Evolutionary conservation across 2,797 vertebrate genomes (phyloP).

Genomic region (Girardinus metallicus): DNA sequence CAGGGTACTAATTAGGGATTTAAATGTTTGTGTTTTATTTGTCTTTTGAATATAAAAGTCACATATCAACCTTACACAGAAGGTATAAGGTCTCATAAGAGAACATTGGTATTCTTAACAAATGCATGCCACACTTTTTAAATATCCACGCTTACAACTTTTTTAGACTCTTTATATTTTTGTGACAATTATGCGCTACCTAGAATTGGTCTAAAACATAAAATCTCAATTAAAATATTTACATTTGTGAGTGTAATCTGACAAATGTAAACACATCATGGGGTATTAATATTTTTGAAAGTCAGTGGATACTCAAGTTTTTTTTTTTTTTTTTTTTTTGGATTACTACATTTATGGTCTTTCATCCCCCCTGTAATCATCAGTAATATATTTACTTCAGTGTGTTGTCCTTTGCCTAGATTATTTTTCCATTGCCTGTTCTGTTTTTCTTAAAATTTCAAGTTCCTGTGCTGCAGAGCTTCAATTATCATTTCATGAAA

Average conservation of each 20-base stretch:
- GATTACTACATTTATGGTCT: slow-evolving; percentile 7
- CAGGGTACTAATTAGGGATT: background rate
- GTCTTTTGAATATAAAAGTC: background rate
- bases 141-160: background rate
- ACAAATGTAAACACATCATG: background rate
- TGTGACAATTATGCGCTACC: background rate
- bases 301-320: background rate
- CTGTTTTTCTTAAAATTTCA: slow-evolving; percentile 3
- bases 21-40: background rate
- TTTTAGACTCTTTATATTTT: background rate
- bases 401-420: slow-evolving; percentile 15
- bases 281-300: background rate
- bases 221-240: background rate
- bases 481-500: slow-evolving; percentile 18
- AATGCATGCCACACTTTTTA: background rate
- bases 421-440: background rate
- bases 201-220: background rate
- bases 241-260: background rate
- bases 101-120: background rate
- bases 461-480: slow-evolving; percentile 14
- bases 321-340: too few relatives aligned
- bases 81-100: background rate
- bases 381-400: background rate
- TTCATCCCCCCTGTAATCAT: background rate
- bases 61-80: background rate